Base-by-base conservation (phyloP, 2,888 invertebrate species). In the Scaptomyza cyrtandrae region DNA sequence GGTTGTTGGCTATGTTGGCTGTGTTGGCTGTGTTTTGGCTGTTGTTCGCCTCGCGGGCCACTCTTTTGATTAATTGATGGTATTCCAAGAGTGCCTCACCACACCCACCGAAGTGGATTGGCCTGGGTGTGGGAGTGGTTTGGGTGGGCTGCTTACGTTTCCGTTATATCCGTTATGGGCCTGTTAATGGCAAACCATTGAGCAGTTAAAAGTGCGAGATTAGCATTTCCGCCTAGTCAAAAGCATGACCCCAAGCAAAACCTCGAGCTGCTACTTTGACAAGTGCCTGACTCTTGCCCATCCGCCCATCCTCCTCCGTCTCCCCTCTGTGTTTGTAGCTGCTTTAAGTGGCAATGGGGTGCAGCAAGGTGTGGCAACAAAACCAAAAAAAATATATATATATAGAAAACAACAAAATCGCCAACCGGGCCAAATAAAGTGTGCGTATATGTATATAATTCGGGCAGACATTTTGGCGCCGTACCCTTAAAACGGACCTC, bases 61-160 rank as follows among this genome's bases (percentile, higher is more conserved):
- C 83, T 88, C 75, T 57, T 59, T 78, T 89, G 89, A 89, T 90
- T 89, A 89, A 89, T 89, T 90, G 85, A 75, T 67, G 73, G 75
- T 78, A 86, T 80, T 81, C 74, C 81, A 65, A 64, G 64, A 62
- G 69, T 45, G 60, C 67, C 56, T 45, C 41, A 54, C 48, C 71
- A 77, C 71, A 67, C 74, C 52, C 66, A 66, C 31, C 14, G 31
- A 41, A 6, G 5, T 1, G 24, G 4, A 24, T 24, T 24, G 24
- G 24, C 0, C 11, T 1, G 35, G 31, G 37, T n/a, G 6, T 6
- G 35, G 24, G 24, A 24, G 24, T 24, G 35, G 13, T 35, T 35
- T 11, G 33, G 13, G 13, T 37, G 6, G 39, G 2, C 9, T 14
- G 39, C 39, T 41, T 16, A 16, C 41, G 35, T 35, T 19, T 13